These are phyloP conservation scores for Paratilapia polleni DNA, from an alignment of 2,113 vertebrate species.

Conservation along the genomic window DNA sequence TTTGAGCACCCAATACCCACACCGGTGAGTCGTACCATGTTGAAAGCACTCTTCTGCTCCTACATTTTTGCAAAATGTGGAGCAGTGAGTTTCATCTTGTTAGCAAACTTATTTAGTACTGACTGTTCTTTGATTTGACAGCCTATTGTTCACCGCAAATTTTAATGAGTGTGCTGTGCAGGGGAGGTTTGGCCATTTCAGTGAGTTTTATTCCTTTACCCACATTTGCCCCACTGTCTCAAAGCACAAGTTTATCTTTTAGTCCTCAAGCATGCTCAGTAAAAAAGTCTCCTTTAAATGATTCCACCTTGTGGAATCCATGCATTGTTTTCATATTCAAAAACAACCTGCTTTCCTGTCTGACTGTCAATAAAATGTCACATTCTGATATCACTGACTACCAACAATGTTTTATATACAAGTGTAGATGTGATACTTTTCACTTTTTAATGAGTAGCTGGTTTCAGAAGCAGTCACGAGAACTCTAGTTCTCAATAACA, in stretches of 20 bases:
- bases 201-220: neutral
- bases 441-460: neutral
- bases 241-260: neutral
- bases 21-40: neutral
- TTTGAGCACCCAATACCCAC: neutral
- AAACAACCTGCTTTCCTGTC: fast-evolving
- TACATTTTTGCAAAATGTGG: neutral
- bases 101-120: slow-evolving; percentile 56
- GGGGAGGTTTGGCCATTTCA: neutral
- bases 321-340: neutral
- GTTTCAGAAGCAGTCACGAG: fast-evolving
- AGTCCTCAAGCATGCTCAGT: fast-evolving
- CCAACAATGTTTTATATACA: neutral
- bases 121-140: neutral
- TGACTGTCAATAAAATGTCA: fast-evolving
- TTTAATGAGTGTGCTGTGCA: neutral
- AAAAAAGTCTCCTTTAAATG: neutral
- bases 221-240: neutral
- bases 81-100: neutral
- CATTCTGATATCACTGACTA: neutral
- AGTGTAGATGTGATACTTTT: neutral
- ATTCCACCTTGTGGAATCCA: fast-evolving
- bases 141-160: neutral
- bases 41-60: neutral
- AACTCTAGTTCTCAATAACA: neutral